These are phyloP conservation scores for Troides oblongomaculatus DNA, from an alignment of 2,888 invertebrate species.

Conservation along the genomic window DNA sequence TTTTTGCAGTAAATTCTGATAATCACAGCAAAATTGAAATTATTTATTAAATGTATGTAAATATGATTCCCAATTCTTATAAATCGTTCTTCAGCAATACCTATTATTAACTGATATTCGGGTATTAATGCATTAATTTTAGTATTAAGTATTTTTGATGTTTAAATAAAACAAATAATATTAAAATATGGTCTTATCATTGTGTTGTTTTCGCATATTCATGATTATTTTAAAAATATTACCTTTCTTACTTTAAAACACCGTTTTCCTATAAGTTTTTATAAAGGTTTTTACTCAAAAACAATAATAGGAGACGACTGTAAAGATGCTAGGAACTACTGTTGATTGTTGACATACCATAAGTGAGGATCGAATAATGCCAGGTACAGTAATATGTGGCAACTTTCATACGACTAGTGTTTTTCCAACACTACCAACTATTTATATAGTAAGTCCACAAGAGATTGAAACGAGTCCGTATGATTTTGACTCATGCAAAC, in stretches of 20 bases:
- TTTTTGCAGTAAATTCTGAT: not conserved
- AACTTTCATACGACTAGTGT: conserved; percentile 15
- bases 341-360: conserved; percentile 18
- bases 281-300: not conserved
- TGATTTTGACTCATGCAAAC: conserved; percentile 13
- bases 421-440: conserved; percentile 13
- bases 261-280: not conserved
- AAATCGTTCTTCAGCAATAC: too few species aligned
- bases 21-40: not conserved
- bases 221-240: not conserved
- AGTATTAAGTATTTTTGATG: too few species aligned
- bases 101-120: too few species aligned
- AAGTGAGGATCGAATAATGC: not conserved
- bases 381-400: conserved; percentile 1
- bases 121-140: not conserved
- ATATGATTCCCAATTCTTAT: not conserved
- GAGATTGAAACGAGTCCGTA: conserved; percentile 19
- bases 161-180: too few species aligned
- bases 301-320: not conserved
- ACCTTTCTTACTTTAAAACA: not conserved
- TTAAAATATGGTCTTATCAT: not conserved
- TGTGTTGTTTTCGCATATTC: not conserved
- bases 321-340: not conserved
- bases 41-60: not conserved
- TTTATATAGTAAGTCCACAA: conserved; percentile 17